Evolutionary conservation across 2,888 invertebrate genomes (phyloP).

Genomic region (Thymelicus lineola): DNA sequence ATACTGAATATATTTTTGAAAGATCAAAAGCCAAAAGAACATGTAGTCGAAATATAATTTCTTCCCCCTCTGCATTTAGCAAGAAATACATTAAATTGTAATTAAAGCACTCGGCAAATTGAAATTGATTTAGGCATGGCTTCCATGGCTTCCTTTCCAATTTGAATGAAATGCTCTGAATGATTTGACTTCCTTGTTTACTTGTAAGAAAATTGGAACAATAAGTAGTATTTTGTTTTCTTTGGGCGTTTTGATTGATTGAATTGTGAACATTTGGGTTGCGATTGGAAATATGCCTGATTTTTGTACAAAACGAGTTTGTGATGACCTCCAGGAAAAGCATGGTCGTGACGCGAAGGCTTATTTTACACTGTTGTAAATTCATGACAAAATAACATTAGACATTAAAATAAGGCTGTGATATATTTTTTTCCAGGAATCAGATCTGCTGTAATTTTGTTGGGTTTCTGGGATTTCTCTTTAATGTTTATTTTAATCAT

Average conservation of each 20-base stretch:
- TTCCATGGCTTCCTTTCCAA: conserved; percentile 2
- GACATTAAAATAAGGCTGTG: too few species aligned
- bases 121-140: conserved; percentile 8
- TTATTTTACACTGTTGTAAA: too few species aligned
- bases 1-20: neutral
- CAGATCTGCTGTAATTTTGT: too few species aligned
- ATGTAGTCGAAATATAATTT: neutral
- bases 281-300: neutral
- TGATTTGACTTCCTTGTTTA: conserved; percentile 14
- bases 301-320: neutral
- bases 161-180: conserved; percentile 1
- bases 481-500: too few species aligned
- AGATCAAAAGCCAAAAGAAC: neutral
- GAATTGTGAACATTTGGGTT: neutral
- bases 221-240: neutral
- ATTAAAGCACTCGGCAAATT: conserved; percentile 14
- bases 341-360: too few species aligned
- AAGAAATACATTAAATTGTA: neutral
- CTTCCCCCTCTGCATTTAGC: neutral
- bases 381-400: too few species aligned
- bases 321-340: too few species aligned
- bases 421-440: too few species aligned
- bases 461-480: too few species aligned
- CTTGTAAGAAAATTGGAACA: neutral
- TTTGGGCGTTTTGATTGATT: neutral